Conservation (phyloP, 2,888 invertebrate genomes). For the Asteroscopus sphinx region DNA sequence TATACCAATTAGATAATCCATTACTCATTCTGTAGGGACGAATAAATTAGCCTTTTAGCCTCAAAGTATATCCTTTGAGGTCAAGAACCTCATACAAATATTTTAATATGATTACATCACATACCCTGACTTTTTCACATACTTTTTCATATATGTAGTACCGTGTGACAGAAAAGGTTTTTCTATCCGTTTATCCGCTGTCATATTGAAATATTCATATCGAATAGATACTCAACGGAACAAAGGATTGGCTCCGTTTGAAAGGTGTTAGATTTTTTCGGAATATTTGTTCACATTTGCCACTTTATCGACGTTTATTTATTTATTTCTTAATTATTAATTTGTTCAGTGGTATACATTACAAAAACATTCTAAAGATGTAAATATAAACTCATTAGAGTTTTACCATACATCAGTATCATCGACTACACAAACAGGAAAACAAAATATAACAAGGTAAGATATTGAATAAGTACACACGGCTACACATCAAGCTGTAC, state of each 20-base stretch:
- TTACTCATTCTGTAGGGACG: conserved; percentile 29
- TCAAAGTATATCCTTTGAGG: conserved; percentile 17
- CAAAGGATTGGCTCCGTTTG: conserved; percentile 26
- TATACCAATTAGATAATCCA: conserved; percentile 8
- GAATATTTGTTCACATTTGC: too few relatives aligned
- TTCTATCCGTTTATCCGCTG: conserved; percentile 34
- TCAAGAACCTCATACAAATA: conserved; percentile 37
- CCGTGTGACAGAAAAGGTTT: conserved; percentile 11
- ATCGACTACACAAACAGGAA: too few relatives aligned
- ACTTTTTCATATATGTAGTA: neutral
- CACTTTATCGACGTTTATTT: too few relatives aligned
- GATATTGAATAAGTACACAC: too few relatives aligned
- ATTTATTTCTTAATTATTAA: too few relatives aligned
- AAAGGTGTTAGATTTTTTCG: too few relatives aligned
- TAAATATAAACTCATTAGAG: too few relatives aligned
- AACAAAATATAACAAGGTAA: too few relatives aligned
- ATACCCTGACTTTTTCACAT: neutral
- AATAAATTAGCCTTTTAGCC: conserved; percentile 32
- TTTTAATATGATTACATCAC: conserved; percentile 40
- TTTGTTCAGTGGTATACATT: too few relatives aligned
- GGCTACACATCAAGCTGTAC: too few relatives aligned
- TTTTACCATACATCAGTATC: too few relatives aligned
- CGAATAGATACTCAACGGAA: conserved; percentile 34
- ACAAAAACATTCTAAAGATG: too few relatives aligned
- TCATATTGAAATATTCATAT: conserved; percentile 54